These are phyloP conservation scores for Oxytorus armatus DNA, from an alignment of 2,888 invertebrate species.

Conservation along the genomic window DNA sequence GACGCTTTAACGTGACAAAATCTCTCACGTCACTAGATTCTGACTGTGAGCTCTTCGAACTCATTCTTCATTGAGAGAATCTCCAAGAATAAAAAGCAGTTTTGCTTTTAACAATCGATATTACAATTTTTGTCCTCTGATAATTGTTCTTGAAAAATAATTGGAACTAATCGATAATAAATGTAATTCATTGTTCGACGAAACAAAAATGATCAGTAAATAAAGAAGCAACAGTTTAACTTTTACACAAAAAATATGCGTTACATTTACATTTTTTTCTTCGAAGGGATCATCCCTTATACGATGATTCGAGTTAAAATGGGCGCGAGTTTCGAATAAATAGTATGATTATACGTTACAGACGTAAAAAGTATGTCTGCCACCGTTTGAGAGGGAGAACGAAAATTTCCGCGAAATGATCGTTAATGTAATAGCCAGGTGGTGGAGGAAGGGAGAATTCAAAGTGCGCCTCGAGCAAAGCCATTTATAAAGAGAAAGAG, in stretches of 20 bases:
- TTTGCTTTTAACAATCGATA: too few species aligned
- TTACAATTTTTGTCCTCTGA: too few species aligned
- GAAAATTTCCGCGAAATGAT: conserved; percentile 58
- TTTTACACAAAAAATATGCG: too few species aligned
- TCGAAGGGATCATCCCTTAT: background rate
- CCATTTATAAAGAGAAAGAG: conserved; percentile 30
- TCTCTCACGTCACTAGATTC: conserved; percentile 62
- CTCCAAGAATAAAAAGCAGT: background rate
- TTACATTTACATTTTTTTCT: background rate
- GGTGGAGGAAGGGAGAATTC: conserved; percentile 15
- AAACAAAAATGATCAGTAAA: too few species aligned
- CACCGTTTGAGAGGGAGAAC: conserved; percentile 23
- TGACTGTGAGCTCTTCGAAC: background rate
- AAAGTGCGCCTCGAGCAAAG: conserved; percentile 55
- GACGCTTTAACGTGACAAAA: conserved; percentile 21
- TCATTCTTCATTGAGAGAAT: conserved; percentile 17
- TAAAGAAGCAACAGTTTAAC: too few species aligned
- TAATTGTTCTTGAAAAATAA: too few species aligned
- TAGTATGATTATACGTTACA: conserved; percentile 55
- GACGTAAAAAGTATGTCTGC: conserved; percentile 3
- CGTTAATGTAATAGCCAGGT: conserved; percentile 40
- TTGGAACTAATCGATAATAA: too few species aligned
- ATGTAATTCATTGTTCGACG: too few species aligned
- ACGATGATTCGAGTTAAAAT: background rate
- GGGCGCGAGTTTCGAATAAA: conserved; percentile 16